Evolutionary conservation across 2,113 vertebrate genomes (phyloP), one percentile per base, ranked within the genome.

Genomic region (Myotis lucifugus): DNA sequence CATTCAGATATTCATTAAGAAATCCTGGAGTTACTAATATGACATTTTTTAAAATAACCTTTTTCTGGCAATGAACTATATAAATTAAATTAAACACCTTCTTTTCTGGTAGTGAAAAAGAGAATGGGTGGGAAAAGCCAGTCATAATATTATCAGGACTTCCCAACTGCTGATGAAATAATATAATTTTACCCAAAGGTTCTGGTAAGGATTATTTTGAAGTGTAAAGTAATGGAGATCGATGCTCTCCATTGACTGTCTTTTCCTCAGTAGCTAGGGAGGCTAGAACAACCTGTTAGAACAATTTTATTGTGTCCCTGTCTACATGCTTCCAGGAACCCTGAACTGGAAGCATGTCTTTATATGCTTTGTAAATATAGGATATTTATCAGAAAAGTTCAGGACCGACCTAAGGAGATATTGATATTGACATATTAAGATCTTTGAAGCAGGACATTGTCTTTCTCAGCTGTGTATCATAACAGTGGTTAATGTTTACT

Each of bases 241-340:
- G 0, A 34, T 67, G 59, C 9, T 69, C 10, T 72, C 56, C 66
- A 70, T 2, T 19, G 40, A 34, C 17, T 83, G 84, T 69, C 32
- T 54, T 94, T 84, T 52, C 64, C 83, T 94, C 18, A n/a, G 29
- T 78, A 82, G 37, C 74, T 32, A 86, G n/a, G 34, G 23, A 77
- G 19, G 42, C 25, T 37, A 37, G 37, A 37, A 37, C 32, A 73
- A 77, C n/a, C n/a, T 40, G 3, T 59, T 29, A 27, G 29, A 21
- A 73, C 2, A 15, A 42, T 76, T 70, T 78, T 46, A 42, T 11
- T 52, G 6, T 69, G 13, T 11, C 29, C 27, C 25, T 94, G 46
- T 34, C 29, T 19, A 59, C 52, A 23, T 66, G 50, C 15, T 79
- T 70, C 69, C 59, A 90, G 25, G 34, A 82, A 77, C 1, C 32